A percentile compares a stretch with the other conserved stretches of the same genome.
Evolutionary conservation across 2,888 invertebrate genomes (phyloP).

Genomic region (Lasioglossum marginatum): DNA sequence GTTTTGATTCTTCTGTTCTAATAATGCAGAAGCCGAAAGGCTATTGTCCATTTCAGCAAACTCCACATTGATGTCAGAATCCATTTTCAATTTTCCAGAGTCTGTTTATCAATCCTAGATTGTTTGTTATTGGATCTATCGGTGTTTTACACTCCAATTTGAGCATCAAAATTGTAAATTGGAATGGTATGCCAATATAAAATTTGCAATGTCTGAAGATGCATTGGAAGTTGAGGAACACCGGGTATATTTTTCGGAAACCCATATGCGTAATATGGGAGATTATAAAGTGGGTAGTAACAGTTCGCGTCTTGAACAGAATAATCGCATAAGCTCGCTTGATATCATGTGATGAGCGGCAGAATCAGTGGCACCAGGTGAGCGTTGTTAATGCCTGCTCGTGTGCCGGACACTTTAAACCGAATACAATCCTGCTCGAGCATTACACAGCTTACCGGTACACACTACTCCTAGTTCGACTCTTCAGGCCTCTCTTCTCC

Average conservation of each 20-base stretch:
- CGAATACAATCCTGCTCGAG: conserved; percentile 60
- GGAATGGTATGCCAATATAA: too few relatives aligned
- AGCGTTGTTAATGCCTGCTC: conserved; percentile 40
- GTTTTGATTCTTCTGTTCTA: too few relatives aligned
- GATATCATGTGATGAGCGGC: conserved; percentile 57
- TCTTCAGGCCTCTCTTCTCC: conserved; percentile 16
- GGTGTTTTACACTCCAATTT: too few relatives aligned
- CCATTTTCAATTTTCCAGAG: too few relatives aligned
- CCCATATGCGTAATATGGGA: not conserved
- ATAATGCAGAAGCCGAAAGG: too few relatives aligned
- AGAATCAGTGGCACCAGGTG: conserved; percentile 57
- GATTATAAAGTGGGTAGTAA: conserved; percentile 12
- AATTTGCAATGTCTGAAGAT: not conserved
- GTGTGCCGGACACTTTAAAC: conserved; percentile 64
- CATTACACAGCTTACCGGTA: conserved; percentile 50
- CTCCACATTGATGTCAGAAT: too few relatives aligned
- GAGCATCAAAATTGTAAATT: too few relatives aligned
- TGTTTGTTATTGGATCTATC: too few relatives aligned
- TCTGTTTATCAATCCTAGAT: too few relatives aligned
- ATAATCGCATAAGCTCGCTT: conserved; percentile 68
- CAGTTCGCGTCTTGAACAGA: conserved; percentile 44
- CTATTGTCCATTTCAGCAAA: too few relatives aligned
- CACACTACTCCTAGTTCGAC: conserved; percentile 8
- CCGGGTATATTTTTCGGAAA: not conserved
- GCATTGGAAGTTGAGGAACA: not conserved